Evolutionary conservation across 2,888 invertebrate genomes (phyloP), one percentile per base, ranked within the genome.

Genomic region (Drosophila borealis): DNA sequence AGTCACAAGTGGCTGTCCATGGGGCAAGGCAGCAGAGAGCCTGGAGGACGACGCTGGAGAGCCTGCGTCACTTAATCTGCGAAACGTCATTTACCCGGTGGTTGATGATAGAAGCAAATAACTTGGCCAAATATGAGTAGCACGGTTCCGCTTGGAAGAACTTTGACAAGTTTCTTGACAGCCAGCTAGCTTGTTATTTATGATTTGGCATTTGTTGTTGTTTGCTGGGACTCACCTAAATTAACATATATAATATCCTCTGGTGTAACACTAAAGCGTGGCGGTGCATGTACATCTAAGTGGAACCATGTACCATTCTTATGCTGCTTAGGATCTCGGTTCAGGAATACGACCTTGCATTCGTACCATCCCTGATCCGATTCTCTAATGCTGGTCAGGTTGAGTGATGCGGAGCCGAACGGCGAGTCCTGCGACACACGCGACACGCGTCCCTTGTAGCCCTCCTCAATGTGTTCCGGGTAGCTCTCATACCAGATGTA

Each of bases 401-500:
- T 98, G 93, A 98, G 97, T 90, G 97, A 97, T 85, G 98, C 98
- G 81, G 96, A 96, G 89, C 98, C 98, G 93, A 96, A 97, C 71
- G 96, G 96, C 74, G 97, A 97, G 93, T 96, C 97, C 81, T 96
- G 95, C 78, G 96, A 96, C 89, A 98, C 97, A 89, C 97, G 95
- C 76, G 97, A 96, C 91, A 98, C 98, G 73, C 98, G 94, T 86
- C 97, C 97, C 93, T 98, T 97, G 94, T 98, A 98, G 57, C 97
- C 98, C 93, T 97, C 96, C 90, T 97, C 98, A 93, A 97, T 97
- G 94, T 98, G 98, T 80, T 98, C 97, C 88, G 98, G 98, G 94
- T 98, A 98, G 93, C 97, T 97, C 94, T 98, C 98, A 95, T 98
- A 98, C 97, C 98, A 98, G 93, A 98, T 98, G 95, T 98, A 98